Evolutionary conservation across 2,797 vertebrate species (phyloP).

Genomic region (Pterois miles): DNA sequence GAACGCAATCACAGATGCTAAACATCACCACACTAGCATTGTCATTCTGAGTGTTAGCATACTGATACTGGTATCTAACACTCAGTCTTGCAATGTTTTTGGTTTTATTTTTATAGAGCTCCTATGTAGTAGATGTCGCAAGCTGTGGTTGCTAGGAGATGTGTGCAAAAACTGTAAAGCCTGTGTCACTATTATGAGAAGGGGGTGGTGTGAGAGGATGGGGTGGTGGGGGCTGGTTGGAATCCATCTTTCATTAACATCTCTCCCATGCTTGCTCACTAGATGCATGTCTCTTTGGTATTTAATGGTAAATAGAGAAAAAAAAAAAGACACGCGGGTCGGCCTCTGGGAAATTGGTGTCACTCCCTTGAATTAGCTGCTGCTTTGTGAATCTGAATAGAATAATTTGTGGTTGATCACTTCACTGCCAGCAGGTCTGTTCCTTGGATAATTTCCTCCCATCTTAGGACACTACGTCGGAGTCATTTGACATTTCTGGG

Average conservation of each 20-base stretch:
- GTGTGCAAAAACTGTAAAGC: slow-evolving; percentile 23
- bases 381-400: slow-evolving; percentile 81
- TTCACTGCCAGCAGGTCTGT: slow-evolving; percentile 75
- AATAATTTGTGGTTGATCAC: slow-evolving; percentile 82
- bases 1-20: neutral
- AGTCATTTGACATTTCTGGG: slow-evolving; percentile 81
- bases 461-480: slow-evolving; percentile 56
- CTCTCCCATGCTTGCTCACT: slow-evolving; percentile 39
- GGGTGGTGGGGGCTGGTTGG: neutral
- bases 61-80: neutral
- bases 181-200: slow-evolving; percentile 7
- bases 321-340: slow-evolving; percentile 40
- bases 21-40: neutral
- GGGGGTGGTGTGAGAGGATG: neutral
- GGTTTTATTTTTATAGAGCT: neutral
- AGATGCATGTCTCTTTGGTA: slow-evolving; percentile 63
- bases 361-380: slow-evolving; percentile 79
- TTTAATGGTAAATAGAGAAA: slow-evolving; percentile 80
- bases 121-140: neutral
- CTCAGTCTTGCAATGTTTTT: neutral
- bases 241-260: slow-evolving; percentile 66
- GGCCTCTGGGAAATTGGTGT: slow-evolving; percentile 84
- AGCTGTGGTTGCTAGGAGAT: slow-evolving; percentile 60
- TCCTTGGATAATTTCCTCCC: slow-evolving; percentile 76
- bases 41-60: neutral